Base-by-base conservation (phyloP, 2,113 vertebrate species). In the Antechinus stuartii region DNA sequence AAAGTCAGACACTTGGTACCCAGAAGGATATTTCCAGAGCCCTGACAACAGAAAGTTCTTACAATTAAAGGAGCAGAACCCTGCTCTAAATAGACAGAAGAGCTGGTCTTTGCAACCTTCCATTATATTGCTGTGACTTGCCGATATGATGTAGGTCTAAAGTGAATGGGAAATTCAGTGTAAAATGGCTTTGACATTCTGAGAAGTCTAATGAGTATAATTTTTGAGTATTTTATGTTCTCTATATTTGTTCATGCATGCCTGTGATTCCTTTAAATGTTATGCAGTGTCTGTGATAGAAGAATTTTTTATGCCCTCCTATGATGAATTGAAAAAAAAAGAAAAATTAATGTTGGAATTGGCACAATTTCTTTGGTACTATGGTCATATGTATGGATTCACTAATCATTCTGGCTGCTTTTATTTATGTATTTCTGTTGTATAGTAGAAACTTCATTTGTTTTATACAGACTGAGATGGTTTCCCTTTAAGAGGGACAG, bases 191-290 rank as follows among this genome's bases (percentile, higher is more conserved):
- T 84, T 42, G 42, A 42, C 68, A 42, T 84, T n/a, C n/a, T 84
- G n/a, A 84, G n/a, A 16, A 84, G 19, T 84, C 16, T 84, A 84
- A 84, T 84, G n/a, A 84, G n/a, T 42, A 42, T 84, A 84, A 76
- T 76, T 84, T 84, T 42, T 84, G 68, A 84, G 68, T 84, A 16
- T 42, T 76, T 84, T 84, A 84, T 84, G n/a, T 84, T 84, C 68
- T 84, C 68, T 84, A 42, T 84, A 84, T 84, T 84, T 84, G 68
- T 84, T 84, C 68, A 84, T 84, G 68, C 68, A 42, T 84, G 68
- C n/a, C 68, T 84, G 19, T 84, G 68, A 42, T 23, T 84, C 68
- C 68, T 84, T 84, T 84, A n/a, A 84, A 84, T 84, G 68, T 42
- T 84, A 84, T 42, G n/a, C 68, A 84, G n/a, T 22, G 19, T 22